Percentiles rank a stretch among this genome's conserved stretches.
Evolutionary conservation across 2,113 vertebrate species (phyloP).

Genomic region (Micromys minutus): DNA sequence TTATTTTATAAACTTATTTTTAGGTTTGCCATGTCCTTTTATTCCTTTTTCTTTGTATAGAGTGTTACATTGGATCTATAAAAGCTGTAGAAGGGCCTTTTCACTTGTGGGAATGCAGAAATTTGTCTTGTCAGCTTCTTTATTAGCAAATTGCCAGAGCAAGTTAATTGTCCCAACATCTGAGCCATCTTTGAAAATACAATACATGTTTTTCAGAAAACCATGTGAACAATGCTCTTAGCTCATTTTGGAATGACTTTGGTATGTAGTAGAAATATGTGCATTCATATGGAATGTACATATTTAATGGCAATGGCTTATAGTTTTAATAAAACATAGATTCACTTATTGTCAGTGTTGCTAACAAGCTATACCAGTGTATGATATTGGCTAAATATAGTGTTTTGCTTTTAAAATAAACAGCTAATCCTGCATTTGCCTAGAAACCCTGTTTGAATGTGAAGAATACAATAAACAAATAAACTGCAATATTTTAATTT

Average conservation of each 20-base stretch:
- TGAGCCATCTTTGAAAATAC: background rate
- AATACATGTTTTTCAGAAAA: background rate
- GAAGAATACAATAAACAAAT: background rate
- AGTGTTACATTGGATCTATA: background rate
- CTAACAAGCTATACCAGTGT: background rate
- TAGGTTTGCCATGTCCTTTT: background rate
- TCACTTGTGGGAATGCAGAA: background rate
- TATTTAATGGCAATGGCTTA: background rate
- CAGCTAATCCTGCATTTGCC: background rate
- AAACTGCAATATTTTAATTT: background rate
- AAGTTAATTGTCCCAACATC: background rate
- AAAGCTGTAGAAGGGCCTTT: background rate
- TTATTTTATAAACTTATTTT: background rate
- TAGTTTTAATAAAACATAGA: background rate
- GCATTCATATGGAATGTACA: background rate
- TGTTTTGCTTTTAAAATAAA: background rate
- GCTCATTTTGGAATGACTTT: constrained; percentile 13
- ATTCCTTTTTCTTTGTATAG: background rate
- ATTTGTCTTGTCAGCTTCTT: background rate
- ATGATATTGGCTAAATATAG: background rate
- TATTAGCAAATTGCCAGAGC: background rate
- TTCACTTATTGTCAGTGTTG: background rate
- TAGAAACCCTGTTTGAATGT: background rate
- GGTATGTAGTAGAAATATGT: background rate
- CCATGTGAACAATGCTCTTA: background rate